These are phyloP conservation scores for Magallana nippona DNA, from an alignment of 2,888 invertebrate genomes.

Conservation along the genomic window DNA sequence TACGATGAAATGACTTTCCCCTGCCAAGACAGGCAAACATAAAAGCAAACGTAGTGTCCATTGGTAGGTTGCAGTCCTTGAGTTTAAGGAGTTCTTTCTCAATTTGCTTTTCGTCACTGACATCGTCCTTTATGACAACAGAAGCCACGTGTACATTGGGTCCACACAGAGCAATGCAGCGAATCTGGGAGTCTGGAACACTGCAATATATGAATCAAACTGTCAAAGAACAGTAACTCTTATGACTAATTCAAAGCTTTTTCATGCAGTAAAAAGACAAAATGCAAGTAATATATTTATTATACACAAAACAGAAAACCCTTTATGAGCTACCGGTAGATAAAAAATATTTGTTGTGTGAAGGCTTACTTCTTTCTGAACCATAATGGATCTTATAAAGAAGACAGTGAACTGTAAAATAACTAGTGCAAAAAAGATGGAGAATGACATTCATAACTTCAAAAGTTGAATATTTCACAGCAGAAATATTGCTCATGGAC, in stretches of 20 bases:
- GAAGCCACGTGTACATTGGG: conserved; percentile 64
- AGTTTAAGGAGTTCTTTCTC: conserved; percentile 63
- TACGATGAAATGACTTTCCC: conserved; percentile 73
- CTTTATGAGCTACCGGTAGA: too few species aligned
- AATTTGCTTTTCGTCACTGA: conserved; percentile 56
- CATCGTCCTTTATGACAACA: conserved; percentile 61
- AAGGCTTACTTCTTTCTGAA: too few species aligned
- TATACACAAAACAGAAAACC: too few species aligned
- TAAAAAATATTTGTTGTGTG: too few species aligned
- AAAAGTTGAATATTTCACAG: too few species aligned
- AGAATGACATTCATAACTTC: too few species aligned
- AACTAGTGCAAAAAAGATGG: too few species aligned
- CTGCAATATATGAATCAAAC: neutral
- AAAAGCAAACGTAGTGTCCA: conserved; percentile 75
- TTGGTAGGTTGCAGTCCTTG: conserved; percentile 61
- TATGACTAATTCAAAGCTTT: neutral
- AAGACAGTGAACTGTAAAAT: too few species aligned
- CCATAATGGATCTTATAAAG: too few species aligned
- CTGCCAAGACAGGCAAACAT: conserved; percentile 81
- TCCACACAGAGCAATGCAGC: conserved; percentile 67
- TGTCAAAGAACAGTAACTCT: neutral
- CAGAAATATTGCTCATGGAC: too few species aligned
- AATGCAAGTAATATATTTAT: too few species aligned
- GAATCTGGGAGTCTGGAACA: neutral
- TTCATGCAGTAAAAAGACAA: too few species aligned